These are phyloP conservation scores for Mycteria americana DNA, from an alignment of 2,797 vertebrate genomes.

Conservation along the genomic window DNA sequence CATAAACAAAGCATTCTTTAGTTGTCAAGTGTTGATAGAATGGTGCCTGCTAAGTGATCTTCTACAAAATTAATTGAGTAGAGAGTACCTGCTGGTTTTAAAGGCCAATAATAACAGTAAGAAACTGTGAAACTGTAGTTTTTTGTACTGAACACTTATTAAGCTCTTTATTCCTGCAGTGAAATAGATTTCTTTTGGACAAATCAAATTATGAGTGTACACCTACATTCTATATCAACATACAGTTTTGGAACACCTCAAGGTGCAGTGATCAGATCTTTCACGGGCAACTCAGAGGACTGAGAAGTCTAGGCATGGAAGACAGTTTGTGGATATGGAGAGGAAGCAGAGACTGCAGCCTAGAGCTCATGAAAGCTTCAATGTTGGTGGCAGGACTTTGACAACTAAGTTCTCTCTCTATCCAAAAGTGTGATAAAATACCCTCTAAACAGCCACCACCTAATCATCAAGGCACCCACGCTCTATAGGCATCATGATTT, in stretches of 20 bases:
- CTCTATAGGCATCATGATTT: neutral
- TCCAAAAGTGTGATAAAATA: neutral
- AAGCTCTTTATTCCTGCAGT: slow-evolving; percentile 4
- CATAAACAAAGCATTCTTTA: neutral
- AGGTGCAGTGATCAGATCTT: neutral
- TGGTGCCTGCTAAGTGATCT: slow-evolving; percentile 30
- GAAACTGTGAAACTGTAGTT: neutral
- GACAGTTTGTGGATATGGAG: neutral
- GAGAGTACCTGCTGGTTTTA: slow-evolving; percentile 33
- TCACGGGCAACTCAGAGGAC: fast-evolving
- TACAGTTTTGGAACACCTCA: neutral
- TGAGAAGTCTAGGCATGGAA: neutral
- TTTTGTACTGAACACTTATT: slow-evolving; percentile 23
- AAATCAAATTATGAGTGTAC: neutral
- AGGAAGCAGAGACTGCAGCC: neutral
- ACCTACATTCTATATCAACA: neutral
- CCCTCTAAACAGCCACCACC: neutral
- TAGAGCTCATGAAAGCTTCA: neutral
- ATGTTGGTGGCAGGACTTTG: neutral
- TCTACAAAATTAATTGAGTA: slow-evolving; percentile 64
- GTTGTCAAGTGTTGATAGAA: slow-evolving; percentile 40
- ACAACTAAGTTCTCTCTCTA: neutral
- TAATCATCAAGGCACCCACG: neutral
- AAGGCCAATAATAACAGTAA: slow-evolving; percentile 48
- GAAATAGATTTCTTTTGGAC: slow-evolving; percentile 15